Conservation (phyloP, 1,140 invertebrate genomes). For the Paracyclopina nana region DNA sequence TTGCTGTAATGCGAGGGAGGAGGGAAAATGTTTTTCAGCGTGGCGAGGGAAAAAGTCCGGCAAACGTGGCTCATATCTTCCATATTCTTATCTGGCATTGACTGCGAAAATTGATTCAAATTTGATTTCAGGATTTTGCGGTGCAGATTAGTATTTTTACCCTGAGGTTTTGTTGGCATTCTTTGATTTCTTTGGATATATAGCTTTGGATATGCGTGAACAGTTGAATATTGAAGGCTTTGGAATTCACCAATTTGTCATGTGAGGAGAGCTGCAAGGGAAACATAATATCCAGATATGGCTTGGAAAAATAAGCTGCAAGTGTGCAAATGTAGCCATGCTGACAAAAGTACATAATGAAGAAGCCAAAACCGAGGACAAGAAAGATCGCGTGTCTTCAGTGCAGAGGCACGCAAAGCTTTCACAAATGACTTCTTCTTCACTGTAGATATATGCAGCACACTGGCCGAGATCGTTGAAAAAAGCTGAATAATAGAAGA, state of each 20-base stretch:
- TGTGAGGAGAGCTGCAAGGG: neutral
- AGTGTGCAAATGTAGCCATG: no score
- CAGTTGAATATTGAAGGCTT: neutral
- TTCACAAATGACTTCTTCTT: no score
- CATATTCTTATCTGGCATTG: neutral
- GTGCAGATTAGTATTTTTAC: neutral
- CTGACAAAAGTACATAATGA: no score
- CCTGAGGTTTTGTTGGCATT: neutral
- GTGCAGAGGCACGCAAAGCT: no score
- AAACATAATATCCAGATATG: no score
- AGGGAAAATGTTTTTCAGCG: slow-evolving; percentile 15
- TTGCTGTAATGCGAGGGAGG: slow-evolving; percentile 1
- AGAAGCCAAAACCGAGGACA: no score
- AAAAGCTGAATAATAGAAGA: neutral
- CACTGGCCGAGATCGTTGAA: no score
- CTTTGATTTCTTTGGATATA: slow-evolving; percentile 2
- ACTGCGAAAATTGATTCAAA: neutral
- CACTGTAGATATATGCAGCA: no score
- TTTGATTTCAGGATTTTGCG: no score
- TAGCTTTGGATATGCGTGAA: slow-evolving; percentile 7
- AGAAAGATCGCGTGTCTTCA: no score
- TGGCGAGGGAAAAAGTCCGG: slow-evolving; percentile 9
- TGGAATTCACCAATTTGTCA: neutral
- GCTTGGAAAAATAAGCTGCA: no score
- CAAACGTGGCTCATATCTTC: slow-evolving; percentile 9